These are phyloP conservation scores for Aphidius colemani DNA, from an alignment of 2,888 invertebrate species.

Conservation along the genomic window DNA sequence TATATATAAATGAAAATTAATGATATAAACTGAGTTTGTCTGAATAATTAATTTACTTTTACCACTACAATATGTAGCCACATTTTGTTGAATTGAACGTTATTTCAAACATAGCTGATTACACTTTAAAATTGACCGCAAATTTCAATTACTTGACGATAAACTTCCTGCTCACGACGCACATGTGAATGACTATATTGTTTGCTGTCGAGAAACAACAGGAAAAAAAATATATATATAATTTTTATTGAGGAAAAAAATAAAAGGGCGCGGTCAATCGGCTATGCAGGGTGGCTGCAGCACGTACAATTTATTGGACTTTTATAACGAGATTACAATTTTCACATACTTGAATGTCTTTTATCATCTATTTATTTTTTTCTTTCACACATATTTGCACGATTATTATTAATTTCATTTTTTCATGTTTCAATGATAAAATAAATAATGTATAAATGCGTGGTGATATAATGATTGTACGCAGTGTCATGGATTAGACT, in stretches of 20 bases:
- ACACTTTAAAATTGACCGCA: constrained; percentile 54
- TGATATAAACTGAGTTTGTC: constrained; percentile 45
- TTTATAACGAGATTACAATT: constrained; percentile 38
- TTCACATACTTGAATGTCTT: constrained; percentile 23
- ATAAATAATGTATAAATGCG: too few relatives aligned
- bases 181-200: constrained; percentile 2
- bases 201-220: background rate
- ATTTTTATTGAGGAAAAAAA: background rate
- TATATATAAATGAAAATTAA: constrained; percentile 44
- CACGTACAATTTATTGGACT: constrained; percentile 37
- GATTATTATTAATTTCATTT: constrained; percentile 3
- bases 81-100: constrained; percentile 46
- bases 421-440: background rate
- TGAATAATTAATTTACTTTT: constrained; percentile 54
- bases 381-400: background rate
- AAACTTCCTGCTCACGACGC: constrained; percentile 36
- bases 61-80: constrained; percentile 35
- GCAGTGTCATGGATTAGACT: constrained; percentile 11
- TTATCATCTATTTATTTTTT: background rate
- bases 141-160: constrained; percentile 56
- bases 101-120: constrained; percentile 55
- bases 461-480: background rate
- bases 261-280: constrained; percentile 17
- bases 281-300: constrained; percentile 26
- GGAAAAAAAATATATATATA: too few relatives aligned